These are phyloP conservation scores for Diadophis punctatus DNA, from an alignment of 2,113 vertebrate species.

Conservation along the genomic window DNA sequence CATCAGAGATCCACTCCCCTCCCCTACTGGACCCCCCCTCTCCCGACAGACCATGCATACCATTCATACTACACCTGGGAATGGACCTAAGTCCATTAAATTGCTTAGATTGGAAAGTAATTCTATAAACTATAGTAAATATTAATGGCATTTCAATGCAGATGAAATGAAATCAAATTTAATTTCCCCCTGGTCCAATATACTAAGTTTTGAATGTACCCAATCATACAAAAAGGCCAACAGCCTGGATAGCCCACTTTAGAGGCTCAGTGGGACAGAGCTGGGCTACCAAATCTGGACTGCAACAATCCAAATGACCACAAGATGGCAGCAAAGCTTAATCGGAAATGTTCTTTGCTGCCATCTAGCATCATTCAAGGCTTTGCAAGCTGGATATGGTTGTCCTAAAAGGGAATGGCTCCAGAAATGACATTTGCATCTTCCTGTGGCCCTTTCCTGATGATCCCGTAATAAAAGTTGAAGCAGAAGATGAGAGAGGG, in stretches of 20 bases:
- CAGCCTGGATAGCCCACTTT: background rate
- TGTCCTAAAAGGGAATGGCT: background rate
- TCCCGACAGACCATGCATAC: no score
- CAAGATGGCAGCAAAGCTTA: background rate
- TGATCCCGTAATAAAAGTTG: background rate
- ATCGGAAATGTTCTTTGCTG: background rate
- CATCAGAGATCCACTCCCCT: no score
- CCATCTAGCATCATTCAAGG: background rate
- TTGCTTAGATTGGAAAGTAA: background rate
- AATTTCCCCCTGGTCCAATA: background rate
- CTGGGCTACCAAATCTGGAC: background rate
- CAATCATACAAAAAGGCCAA: background rate
- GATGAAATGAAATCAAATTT: background rate
- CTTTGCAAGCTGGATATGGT: background rate
- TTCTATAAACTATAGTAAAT: background rate
- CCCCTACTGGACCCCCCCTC: no score
- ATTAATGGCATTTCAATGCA: background rate
- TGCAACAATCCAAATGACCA: background rate
- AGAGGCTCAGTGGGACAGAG: background rate
- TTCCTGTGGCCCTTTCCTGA: background rate
- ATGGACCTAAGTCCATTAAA: no score
- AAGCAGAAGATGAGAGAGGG: no score
- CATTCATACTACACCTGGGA: no score
- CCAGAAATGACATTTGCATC: background rate
- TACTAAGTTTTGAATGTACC: background rate